Evolutionary conservation across 2,888 invertebrate species (phyloP).

Genomic region (Lamproptera curius): DNA sequence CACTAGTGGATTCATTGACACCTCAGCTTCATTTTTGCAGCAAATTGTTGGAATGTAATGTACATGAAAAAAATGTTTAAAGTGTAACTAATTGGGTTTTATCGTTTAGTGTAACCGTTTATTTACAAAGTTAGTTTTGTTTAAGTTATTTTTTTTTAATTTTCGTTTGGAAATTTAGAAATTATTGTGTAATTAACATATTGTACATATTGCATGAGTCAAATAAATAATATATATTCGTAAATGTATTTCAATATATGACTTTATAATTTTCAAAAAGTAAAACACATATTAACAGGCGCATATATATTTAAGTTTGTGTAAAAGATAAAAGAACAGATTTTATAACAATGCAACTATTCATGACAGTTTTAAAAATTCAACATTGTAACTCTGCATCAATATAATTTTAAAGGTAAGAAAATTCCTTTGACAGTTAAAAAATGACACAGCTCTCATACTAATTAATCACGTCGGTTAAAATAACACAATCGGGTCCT

Average conservation of each 20-base stretch:
- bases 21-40: not conserved
- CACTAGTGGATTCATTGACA: not conserved
- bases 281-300: not conserved
- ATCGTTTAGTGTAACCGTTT: not conserved
- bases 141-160: not conserved
- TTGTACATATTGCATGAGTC: no score
- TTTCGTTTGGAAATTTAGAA: no score
- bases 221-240: no score
- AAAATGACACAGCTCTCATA: not conserved
- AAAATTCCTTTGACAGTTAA: not conserved
- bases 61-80: not conserved
- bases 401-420: not conserved
- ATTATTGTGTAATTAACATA: no score
- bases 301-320: not conserved
- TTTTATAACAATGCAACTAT: not conserved
- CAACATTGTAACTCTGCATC: not conserved
- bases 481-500: not conserved
- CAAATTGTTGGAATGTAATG: not conserved
- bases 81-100: not conserved
- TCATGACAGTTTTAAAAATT: not conserved
- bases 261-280: no score
- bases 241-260: no score
- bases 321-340: not conserved
- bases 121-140: not conserved
- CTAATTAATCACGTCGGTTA: not conserved